A percentile compares a stretch with the other conserved stretches of the same genome.
Conservation (phyloP, 2,888 invertebrate species). For the Spialia ferax region DNA sequence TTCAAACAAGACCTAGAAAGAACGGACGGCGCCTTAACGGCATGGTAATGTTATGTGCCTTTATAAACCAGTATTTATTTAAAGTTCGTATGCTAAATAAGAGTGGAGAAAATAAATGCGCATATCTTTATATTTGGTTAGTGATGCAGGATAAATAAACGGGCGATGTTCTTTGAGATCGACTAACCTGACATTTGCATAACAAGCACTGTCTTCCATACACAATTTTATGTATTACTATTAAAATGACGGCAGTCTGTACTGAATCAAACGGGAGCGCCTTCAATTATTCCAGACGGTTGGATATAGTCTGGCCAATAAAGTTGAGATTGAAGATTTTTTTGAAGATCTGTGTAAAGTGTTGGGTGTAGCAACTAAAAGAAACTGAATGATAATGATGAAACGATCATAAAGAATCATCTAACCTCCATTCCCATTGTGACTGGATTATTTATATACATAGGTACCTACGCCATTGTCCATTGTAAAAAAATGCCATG, state of each 20-base stretch:
- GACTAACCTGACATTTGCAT: slow-evolving; percentile 69
- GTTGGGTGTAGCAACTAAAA: no score
- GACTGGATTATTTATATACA: no score
- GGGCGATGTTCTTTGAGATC: slow-evolving; percentile 50
- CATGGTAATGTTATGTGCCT: neutral
- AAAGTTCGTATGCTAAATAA: slow-evolving; percentile 48
- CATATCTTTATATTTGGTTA: slow-evolving; percentile 74
- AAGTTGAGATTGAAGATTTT: neutral
- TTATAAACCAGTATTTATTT: slow-evolving; percentile 30
- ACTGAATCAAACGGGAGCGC: slow-evolving; percentile 11
- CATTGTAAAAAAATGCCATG: no score
- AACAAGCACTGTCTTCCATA: slow-evolving; percentile 58
- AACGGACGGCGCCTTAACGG: neutral
- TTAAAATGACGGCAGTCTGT: slow-evolving; percentile 24
- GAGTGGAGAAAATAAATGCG: slow-evolving; percentile 79
- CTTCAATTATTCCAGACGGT: slow-evolving; percentile 1
- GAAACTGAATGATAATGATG: no score
- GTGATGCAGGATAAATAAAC: slow-evolving; percentile 69
- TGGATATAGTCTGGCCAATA: neutral
- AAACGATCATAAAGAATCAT: no score
- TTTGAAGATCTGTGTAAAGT: no score
- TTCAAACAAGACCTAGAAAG: neutral
- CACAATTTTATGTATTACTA: slow-evolving; percentile 30
- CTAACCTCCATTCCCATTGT: no score
- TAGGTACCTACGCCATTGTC: no score